A percentile compares a stretch with the other conserved stretches of the same genome.
These are phyloP conservation scores for Pseudomyrmex gracilis DNA, from an alignment of 1,140 invertebrate species.

Conservation along the genomic window DNA sequence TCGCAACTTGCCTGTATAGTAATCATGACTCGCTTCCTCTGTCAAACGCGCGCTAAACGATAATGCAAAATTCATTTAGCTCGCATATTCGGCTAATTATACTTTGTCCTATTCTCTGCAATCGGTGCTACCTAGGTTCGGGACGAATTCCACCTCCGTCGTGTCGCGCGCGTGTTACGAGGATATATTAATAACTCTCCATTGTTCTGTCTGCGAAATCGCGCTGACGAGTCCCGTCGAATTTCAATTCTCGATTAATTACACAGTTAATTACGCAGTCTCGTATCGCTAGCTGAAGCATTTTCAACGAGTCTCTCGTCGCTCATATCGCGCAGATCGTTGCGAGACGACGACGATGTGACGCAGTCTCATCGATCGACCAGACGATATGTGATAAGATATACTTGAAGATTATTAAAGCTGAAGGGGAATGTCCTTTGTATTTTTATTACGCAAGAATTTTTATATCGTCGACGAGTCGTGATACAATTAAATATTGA, in stretches of 20 bases:
- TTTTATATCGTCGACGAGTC: not conserved
- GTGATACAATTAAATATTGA: too few relatives aligned
- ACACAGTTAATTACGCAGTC: slow-evolving; percentile 47
- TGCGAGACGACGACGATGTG: not conserved
- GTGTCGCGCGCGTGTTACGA: not conserved
- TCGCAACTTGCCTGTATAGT: not conserved
- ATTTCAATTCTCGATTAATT: slow-evolving; percentile 58
- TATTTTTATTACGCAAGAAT: not conserved
- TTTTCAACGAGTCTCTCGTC: slow-evolving; percentile 28
- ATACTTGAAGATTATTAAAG: slow-evolving; percentile 4
- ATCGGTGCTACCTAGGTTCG: not conserved
- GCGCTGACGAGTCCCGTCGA: slow-evolving; percentile 41
- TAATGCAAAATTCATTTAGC: slow-evolving; percentile 57
- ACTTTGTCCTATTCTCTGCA: slow-evolving; percentile 40
- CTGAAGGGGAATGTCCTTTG: not conserved
- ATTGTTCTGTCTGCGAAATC: slow-evolving; percentile 43
- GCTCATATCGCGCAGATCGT: not conserved
- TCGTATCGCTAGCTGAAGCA: not conserved
- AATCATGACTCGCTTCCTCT: slow-evolving; percentile 28
- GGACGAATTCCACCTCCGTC: slow-evolving; percentile 9
- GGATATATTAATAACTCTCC: slow-evolving; percentile 52
- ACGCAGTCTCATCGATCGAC: not conserved
- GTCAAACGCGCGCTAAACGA: slow-evolving; percentile 36
- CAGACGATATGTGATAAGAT: not conserved
- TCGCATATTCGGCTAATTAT: slow-evolving; percentile 53